A percentile compares a stretch with the other conserved stretches of the same genome.
These are phyloP conservation scores for Germaria angustata DNA, from an alignment of 2,888 invertebrate species.

Conservation along the genomic window DNA sequence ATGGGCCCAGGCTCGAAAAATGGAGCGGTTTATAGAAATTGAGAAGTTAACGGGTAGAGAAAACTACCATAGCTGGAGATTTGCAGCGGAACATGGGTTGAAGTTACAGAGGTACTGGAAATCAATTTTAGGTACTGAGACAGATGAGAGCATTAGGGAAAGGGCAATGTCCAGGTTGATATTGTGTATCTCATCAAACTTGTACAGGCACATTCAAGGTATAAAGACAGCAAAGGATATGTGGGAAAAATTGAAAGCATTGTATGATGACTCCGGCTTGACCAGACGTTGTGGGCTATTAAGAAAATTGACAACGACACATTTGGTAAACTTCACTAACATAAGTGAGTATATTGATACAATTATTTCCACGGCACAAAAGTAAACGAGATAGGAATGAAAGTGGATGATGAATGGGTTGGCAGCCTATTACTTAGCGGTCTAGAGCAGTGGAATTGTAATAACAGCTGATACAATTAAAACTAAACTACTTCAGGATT, in stretches of 20 bases:
- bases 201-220: slow-evolving; percentile 47
- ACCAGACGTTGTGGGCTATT: too few species aligned
- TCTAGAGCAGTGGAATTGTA: slow-evolving; percentile 15
- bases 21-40: background rate
- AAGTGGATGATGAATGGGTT: slow-evolving; percentile 55
- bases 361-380: slow-evolving; percentile 44
- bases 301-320: too few species aligned
- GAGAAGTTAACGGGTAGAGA: too few species aligned
- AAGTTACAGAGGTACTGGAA: too few species aligned
- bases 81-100: too few species aligned
- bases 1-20: background rate
- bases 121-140: slow-evolving; percentile 13
- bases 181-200: slow-evolving; percentile 34
- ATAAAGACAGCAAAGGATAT: slow-evolving; percentile 50
- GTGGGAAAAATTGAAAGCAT: slow-evolving; percentile 28
- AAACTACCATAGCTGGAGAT: too few species aligned
- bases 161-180: slow-evolving; percentile 46
- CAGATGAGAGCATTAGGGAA: background rate
- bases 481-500: slow-evolving; percentile 33
- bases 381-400: slow-evolving; percentile 45
- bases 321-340: slow-evolving; percentile 21
- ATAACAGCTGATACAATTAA: slow-evolving; percentile 41
- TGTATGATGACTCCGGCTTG: too few species aligned
- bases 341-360: slow-evolving; percentile 48
- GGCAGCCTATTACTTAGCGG: slow-evolving; percentile 37